Evolutionary conservation across 2,113 vertebrate genomes (phyloP), one percentile per base, ranked within the genome.

Genomic region (Acrocephalus kingi): DNA sequence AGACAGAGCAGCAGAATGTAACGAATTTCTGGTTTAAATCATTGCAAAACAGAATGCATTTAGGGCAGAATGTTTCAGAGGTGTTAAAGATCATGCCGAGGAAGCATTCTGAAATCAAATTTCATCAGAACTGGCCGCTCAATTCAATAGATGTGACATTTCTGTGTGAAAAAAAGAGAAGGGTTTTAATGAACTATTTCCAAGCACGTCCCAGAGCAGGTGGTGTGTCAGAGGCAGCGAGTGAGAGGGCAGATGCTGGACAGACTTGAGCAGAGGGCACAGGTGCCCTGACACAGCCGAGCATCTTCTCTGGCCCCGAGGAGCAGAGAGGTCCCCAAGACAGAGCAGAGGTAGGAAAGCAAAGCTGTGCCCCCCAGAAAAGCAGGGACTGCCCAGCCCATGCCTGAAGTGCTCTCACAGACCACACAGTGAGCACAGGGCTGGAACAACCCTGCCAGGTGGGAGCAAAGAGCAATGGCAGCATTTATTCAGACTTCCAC

Each of bases 21-120:
- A 94, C 67, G 11, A 72, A 87, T 94, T 94, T 81, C 76, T 93
- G 61, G 39, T 78, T 95, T 90, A 92, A 93, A 94, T 55, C 54
- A 81, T 13, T 72, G 37, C 68, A 89, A 89, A 94, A 78, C 94
- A 93, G 96, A 95, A 93, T n/a, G 76, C 61, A 72, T 87, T 92
- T 84, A 90, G 33, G 79, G 64, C n/a, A 74, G 80, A 86, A 59
- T 35, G 35, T 56, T 89, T 89, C 84, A 55, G 69, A 37, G 35
- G n/a, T 48, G 48, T 41, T 94, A 72, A 84, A 96, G 81, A 93
- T 68, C 87, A 84, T 17, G 45, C 64, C 10, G 13, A 59, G 48
- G 77, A 89, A 92, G 46, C 69, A 73, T 68, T 89, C 1, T 55
- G 66, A 89, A 94, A 87, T n/a, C 23, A 66, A 62, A 74, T 81